Base-by-base conservation (phyloP, 2,113 vertebrate species). In the Odontesthes bonariensis region DNA sequence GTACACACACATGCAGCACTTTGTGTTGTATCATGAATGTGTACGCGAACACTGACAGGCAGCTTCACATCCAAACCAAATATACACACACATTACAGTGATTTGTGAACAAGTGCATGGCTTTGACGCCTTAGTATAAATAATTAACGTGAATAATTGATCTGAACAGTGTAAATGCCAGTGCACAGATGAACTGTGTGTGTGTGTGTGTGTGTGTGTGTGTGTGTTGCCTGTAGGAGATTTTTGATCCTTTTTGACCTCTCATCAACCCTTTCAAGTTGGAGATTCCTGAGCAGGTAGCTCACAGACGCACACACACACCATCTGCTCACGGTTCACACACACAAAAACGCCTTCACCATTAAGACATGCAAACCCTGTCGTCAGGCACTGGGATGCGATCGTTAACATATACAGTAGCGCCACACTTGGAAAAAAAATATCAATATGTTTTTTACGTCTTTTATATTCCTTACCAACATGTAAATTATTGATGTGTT, bases 171-270 rank as follows among this genome's bases (percentile, higher is more conserved):
- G 23, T 60, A 65, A 68, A 75, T 51, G 51, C 4, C 33, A n/a
- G 22, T 4, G 0, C 42, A 53, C 23, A n/a, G 31, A 35, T 42
- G 14, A 57, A 33, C 22, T n/a, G 60, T 54, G 35, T 13, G 55
- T 42, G 47, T 46, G 40, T 27, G 23, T 67, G 70, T 63, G 65
- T 56, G 42, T 64, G 60, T 77, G 67, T 73, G 67, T 67, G 4
- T 27, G 57, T 56, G 17, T 47, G 44, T 47, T 47, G 16, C 35
- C 69, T 33, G n/a, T 76, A 71, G 79, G 67, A 79, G 81, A 52
- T 31, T 40, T 87, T 88, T 91, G 84, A 89, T 84, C 88, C 81
- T 71, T 49, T 6, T 85, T 92, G 88, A 88, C 86, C 85, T 68
- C 65, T 74, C 40, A 64, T 58, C 75, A 66, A 40, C 60, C 33